A percentile compares a stretch with the other conserved stretches of the same genome.
These are phyloP conservation scores for Paramuricea clavata DNA, from an alignment of 92 coral and sea anemone genomes.

Conservation along the genomic window DNA sequence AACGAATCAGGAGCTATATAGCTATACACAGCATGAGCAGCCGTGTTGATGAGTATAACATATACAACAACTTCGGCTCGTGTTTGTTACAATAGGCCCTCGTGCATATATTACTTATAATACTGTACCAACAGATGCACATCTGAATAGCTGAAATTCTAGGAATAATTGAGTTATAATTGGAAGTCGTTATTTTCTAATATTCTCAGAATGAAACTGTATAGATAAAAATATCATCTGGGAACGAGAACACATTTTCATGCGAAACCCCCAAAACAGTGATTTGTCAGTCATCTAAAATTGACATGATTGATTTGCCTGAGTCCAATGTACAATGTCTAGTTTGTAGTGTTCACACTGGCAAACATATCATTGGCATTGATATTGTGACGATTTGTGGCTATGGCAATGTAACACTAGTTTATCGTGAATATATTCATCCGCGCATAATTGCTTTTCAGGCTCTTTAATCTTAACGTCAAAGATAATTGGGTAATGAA, in stretches of 20 bases:
- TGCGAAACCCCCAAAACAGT: background rate
- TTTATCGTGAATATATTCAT: background rate
- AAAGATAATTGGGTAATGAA: conserved; percentile 8
- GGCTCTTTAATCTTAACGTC: background rate
- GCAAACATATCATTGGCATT: too few relatives aligned
- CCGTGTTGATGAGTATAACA: too few relatives aligned
- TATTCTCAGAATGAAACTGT: background rate
- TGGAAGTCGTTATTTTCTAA: too few relatives aligned
- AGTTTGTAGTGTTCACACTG: too few relatives aligned
- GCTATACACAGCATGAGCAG: too few relatives aligned
- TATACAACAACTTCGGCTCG: too few relatives aligned
- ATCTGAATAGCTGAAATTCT: background rate
- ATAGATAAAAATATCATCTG: background rate
- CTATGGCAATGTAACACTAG: background rate
- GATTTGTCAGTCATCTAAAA: background rate
- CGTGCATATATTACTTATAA: background rate
- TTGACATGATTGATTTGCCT: background rate
- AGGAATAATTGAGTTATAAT: background rate
- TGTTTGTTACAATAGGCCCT: too few relatives aligned
- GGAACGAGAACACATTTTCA: background rate
- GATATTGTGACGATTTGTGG: too few relatives aligned
- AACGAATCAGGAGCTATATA: too few relatives aligned
- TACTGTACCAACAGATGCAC: background rate
- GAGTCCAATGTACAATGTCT: background rate
- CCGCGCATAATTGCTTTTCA: background rate